These are phyloP conservation scores for human DNA, from an alignment of 2,113 vertebrate species.

Conservation along the genomic window DNA sequence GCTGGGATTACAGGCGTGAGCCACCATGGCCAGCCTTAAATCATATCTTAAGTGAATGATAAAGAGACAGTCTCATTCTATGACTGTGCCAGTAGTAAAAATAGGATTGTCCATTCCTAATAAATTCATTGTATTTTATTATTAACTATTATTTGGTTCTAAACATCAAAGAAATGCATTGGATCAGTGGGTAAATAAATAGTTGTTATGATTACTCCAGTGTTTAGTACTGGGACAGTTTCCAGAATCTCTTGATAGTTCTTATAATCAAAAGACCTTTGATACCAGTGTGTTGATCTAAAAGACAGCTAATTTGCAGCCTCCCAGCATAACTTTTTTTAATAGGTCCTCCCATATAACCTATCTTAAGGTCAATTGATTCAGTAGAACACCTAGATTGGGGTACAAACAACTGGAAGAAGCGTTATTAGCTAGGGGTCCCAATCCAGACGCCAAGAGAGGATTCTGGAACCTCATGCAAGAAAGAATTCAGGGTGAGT, in stretches of 20 bases:
- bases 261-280: background rate
- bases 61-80: background rate
- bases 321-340: background rate
- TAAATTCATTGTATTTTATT: background rate
- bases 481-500: too few species aligned
- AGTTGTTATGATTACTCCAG: background rate
- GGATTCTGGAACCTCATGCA: too few species aligned
- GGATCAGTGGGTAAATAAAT: background rate
- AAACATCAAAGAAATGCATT: background rate
- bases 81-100: background rate
- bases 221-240: background rate
- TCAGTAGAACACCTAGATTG: background rate
- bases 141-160: conserved; percentile 23
- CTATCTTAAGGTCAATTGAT: background rate
- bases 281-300: background rate
- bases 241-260: background rate
- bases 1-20: too few species aligned
- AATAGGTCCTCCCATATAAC: background rate
- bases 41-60: background rate
- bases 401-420: background rate
- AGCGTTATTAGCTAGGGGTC: too few species aligned
- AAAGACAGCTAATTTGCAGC: background rate
- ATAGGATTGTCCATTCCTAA: background rate
- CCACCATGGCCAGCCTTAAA: background rate
- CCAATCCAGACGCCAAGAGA: too few species aligned